Base-by-base conservation (phyloP, 1,140 invertebrate species). In the Ganaspis sp. region DNA sequence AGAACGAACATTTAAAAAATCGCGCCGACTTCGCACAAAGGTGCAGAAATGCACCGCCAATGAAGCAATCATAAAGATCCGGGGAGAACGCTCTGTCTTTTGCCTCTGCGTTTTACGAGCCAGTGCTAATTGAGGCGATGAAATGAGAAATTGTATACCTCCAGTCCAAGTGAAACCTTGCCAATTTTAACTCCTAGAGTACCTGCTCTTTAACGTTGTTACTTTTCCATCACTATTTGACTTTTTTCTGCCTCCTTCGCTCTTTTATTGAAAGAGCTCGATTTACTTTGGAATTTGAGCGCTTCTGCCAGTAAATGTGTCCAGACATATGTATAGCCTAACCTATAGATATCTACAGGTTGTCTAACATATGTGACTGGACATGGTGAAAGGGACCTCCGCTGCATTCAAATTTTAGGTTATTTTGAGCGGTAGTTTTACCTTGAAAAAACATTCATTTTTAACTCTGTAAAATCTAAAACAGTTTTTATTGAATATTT, bases 1-100 rank as follows among this genome's bases (percentile, higher is more conserved):
- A 70, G 77, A 76, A 21, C 69, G 70, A 42, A 58, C 69, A 74
- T 74, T 79, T 72, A 79, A 78, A 82, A 79, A 78, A 71, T 72
- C 71, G 37, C 77, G 74, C 79, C 72, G 70, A 79, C 75, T 75
- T 73, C 54, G 71, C 42, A 53, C 80, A 74, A 64, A 64, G 58
- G 58, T 64, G 58, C 23, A 64, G 58, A 64, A 64, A 64, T 64
- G 26, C 58, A 64, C 58, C 23, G 58, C 58, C 58, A 64, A 64
- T 64, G 58, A 64, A 64, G 58, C 58, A 64, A 64, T 64, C 58
- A 64, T 64, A 64, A 64, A 64, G 58, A 64, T 64, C 58, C 58
- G 23, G 23, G 23, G 54, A 34, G 58, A 64, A 64, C 23, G 23
- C 58, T 64, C 58, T 64, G 58, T 64, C 58, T 64, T 64, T 64